These are phyloP conservation scores for Meliscaeva auricollis DNA, from an alignment of 2,888 invertebrate genomes.

Conservation along the genomic window DNA sequence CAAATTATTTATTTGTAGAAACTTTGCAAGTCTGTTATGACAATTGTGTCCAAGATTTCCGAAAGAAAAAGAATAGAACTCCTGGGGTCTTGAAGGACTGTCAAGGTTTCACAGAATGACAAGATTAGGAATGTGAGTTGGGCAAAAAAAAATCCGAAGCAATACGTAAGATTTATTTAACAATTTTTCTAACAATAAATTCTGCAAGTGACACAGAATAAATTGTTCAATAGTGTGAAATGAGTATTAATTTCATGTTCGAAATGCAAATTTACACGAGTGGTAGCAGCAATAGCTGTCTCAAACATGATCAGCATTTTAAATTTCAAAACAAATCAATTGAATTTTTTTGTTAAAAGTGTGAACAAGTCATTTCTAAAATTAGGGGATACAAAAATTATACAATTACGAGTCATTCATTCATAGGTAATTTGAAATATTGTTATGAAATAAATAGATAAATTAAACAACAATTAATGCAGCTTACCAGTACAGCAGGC, in stretches of 20 bases:
- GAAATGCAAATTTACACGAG: slow-evolving; percentile 8
- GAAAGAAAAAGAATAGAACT: no score
- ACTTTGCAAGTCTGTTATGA: no score
- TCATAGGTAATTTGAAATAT: no score
- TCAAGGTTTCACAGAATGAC: no score
- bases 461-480: no score
- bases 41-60: no score
- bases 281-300: background rate
- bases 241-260: slow-evolving; percentile 20
- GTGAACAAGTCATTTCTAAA: slow-evolving; percentile 19
- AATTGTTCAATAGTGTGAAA: slow-evolving; percentile 22
- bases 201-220: background rate
- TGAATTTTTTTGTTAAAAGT: background rate
- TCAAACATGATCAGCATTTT: slow-evolving; percentile 1
- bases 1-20: no score
- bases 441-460: no score
- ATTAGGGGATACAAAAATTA: background rate
- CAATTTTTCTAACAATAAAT: background rate
- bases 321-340: background rate
- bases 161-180: background rate
- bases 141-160: background rate
- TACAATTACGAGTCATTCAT: background rate
- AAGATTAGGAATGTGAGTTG: no score
- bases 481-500: no score
- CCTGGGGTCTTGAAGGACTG: no score